Percentiles rank a stretch among this genome's conserved stretches.
Evolutionary conservation across 2,797 vertebrate species (phyloP).

Genomic region (Tolypeutes matacus): DNA sequence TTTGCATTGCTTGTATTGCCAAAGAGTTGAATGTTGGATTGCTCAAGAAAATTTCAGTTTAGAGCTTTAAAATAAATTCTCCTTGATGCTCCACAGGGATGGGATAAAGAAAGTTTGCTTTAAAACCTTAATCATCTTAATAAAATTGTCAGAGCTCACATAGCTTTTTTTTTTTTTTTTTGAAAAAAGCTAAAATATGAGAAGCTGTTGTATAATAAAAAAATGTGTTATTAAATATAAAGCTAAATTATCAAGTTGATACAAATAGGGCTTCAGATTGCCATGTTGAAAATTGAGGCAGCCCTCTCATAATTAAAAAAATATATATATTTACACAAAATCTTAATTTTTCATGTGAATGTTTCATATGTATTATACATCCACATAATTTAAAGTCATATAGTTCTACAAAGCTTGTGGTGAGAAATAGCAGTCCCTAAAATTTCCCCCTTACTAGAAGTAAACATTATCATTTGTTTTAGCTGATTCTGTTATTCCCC

Average conservation of each 20-base stretch:
- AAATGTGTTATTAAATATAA: slow-evolving; percentile 1
- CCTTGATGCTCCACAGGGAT: neutral
- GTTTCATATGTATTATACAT: neutral
- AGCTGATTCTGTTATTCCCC: neutral
- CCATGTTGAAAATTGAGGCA: neutral
- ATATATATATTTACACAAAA: neutral
- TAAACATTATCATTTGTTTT: neutral
- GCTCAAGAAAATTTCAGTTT: slow-evolving; percentile 4
- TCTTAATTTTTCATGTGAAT: neutral
- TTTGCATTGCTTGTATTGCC: neutral
- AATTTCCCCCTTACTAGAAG: neutral
- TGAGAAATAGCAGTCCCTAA: neutral
- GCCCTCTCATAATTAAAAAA: slow-evolving; percentile 5
- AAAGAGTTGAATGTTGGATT: neutral
- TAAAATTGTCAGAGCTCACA: neutral
- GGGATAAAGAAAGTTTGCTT: neutral
- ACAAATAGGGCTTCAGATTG: neutral
- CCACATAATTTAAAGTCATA: neutral
- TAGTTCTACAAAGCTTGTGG: neutral
- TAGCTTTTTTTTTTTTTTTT: neutral
- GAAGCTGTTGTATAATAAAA: neutral
- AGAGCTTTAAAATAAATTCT: neutral
- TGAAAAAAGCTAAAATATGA: slow-evolving; percentile 19
- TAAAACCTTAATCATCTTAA: neutral
- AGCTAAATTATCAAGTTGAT: neutral